Percentiles rank a stretch among this genome's conserved stretches.
These are phyloP conservation scores for Drosophila paracracens DNA, from an alignment of 2,888 invertebrate species.

Conservation along the genomic window DNA sequence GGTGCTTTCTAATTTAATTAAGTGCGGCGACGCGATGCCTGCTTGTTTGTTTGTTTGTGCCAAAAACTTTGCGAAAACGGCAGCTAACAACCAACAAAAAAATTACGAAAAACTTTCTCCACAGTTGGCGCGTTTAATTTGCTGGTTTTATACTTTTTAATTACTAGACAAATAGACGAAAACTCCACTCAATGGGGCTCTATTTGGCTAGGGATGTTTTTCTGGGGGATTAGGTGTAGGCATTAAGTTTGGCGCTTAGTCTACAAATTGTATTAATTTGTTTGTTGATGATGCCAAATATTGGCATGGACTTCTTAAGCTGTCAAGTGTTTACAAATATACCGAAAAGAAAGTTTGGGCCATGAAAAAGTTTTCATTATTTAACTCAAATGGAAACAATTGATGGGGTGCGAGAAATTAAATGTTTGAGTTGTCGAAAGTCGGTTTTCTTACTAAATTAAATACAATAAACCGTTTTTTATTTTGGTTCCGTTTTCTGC, in stretches of 20 bases:
- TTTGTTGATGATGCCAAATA: slow-evolving; percentile 56
- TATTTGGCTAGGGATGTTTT: background rate
- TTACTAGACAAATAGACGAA: slow-evolving; percentile 68
- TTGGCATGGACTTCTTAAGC: slow-evolving; percentile 25
- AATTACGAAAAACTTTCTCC: slow-evolving; percentile 53
- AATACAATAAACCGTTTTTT: background rate
- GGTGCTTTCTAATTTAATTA: slow-evolving; percentile 74
- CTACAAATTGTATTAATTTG: slow-evolving; percentile 59
- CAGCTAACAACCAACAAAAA: slow-evolving; percentile 26
- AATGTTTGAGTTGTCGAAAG: background rate
- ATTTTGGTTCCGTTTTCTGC: background rate
- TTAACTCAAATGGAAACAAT: slow-evolving; percentile 22
- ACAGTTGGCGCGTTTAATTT: slow-evolving; percentile 77
- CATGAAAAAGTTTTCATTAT: slow-evolving; percentile 26
- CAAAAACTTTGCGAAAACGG: slow-evolving; percentile 56
- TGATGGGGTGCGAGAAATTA: slow-evolving; percentile 11
- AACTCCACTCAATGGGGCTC: slow-evolving; percentile 20
- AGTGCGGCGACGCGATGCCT: slow-evolving; percentile 75
- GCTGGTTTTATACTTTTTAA: slow-evolving; percentile 79
- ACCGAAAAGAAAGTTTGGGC: slow-evolving; percentile 13
- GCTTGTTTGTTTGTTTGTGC: slow-evolving; percentile 66
- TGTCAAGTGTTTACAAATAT: slow-evolving; percentile 27
- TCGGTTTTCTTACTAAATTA: background rate
- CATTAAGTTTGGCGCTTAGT: slow-evolving; percentile 33
- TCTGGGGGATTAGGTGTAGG: background rate